These are phyloP conservation scores for Hoplodrina ambigua DNA, from an alignment of 2,888 invertebrate genomes.

Conservation along the genomic window DNA sequence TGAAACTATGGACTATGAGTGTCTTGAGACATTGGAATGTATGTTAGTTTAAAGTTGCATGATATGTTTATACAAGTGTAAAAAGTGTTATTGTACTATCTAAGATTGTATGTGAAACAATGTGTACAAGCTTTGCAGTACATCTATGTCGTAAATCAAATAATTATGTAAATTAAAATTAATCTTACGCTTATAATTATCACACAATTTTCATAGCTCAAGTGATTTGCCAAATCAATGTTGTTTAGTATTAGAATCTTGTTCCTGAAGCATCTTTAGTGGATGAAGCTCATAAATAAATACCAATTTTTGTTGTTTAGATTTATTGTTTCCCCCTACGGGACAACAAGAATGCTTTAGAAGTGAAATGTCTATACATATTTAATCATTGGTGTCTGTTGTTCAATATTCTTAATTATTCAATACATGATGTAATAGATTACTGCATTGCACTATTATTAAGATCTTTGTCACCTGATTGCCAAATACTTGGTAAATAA, in stretches of 20 bases:
- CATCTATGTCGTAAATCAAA: slow-evolving; percentile 53
- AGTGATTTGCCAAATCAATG: slow-evolving; percentile 87
- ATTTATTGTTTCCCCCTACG: slow-evolving; percentile 18
- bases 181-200: slow-evolving; percentile 62
- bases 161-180: slow-evolving; percentile 46
- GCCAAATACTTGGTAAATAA: slow-evolving; percentile 25
- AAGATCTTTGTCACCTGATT: slow-evolving; percentile 20
- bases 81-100: slow-evolving; percentile 39
- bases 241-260: slow-evolving; percentile 70
- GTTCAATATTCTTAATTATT: slow-evolving; percentile 30
- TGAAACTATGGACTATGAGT: slow-evolving; percentile 9
- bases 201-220: slow-evolving; percentile 78
- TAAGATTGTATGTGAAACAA: slow-evolving; percentile 56
- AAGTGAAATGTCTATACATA: slow-evolving; percentile 30
- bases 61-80: slow-evolving; percentile 53
- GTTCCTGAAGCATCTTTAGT: slow-evolving; percentile 47
- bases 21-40: slow-evolving; percentile 36
- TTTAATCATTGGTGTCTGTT: slow-evolving; percentile 43
- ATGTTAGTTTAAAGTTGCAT: slow-evolving; percentile 45
- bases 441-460: slow-evolving; percentile 50
- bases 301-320: slow-evolving; percentile 40
- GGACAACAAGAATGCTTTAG: slow-evolving; percentile 20
- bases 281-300: slow-evolving; percentile 56
- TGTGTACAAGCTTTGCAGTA: slow-evolving; percentile 63
- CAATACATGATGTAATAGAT: slow-evolving; percentile 21